phyloP scores from a whole-genome alignment of 1,140 invertebrate genomes.

The Mactra quadrangularis region DNA sequence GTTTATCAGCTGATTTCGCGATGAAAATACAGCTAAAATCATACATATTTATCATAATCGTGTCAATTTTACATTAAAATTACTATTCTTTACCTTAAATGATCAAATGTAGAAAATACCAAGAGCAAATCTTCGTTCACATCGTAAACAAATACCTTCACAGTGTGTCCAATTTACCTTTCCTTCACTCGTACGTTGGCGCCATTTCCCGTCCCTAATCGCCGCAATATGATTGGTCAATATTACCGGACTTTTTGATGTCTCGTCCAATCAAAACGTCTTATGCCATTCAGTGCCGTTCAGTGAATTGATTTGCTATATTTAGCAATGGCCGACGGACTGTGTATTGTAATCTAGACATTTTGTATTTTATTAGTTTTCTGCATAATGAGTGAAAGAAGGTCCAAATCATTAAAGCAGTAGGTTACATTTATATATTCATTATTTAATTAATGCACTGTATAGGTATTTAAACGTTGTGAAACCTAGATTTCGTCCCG shows the following conservation, averaged over 20 bases:
- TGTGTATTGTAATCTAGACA: conserved; percentile 65
- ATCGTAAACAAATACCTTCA: too few relatives aligned
- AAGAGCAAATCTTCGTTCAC: too few relatives aligned
- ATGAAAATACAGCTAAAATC: background rate
- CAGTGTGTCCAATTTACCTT: conserved; percentile 6
- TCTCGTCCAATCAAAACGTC: conserved; percentile 30
- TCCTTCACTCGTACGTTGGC: conserved; percentile 54
- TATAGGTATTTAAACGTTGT: background rate
- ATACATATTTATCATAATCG: background rate
- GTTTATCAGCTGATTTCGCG: conserved; percentile 52
- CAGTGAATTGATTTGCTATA: conserved; percentile 65
- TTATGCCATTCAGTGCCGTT: conserved; percentile 56
- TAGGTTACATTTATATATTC: conserved; percentile 29
- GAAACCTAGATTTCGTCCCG: background rate
- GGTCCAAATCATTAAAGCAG: conserved; percentile 12
- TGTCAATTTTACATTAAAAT: too few relatives aligned
- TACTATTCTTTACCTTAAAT: too few relatives aligned
- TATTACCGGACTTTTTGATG: background rate
- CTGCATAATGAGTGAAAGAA: conserved; percentile 37
- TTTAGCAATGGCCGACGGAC: conserved; percentile 65
- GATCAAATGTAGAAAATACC: too few relatives aligned
- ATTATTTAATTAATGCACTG: background rate
- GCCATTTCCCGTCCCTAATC: conserved; percentile 45
- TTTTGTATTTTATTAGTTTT: conserved; percentile 50
- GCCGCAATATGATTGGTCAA: conserved; percentile 31